These are phyloP conservation scores for Apis cerana DNA, from an alignment of 1,140 invertebrate species.

Conservation along the genomic window DNA sequence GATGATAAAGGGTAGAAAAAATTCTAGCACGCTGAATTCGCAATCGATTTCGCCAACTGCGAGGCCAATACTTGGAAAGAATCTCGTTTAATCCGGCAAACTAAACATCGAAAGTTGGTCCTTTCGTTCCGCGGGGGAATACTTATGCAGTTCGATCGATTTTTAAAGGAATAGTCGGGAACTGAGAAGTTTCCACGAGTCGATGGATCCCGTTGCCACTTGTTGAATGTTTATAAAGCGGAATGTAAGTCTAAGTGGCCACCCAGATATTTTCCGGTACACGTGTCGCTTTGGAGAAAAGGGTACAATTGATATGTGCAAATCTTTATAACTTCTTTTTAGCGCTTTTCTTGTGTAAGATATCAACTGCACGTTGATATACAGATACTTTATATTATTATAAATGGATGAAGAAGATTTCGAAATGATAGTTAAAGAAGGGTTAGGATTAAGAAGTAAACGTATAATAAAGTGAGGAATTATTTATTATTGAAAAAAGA, in stretches of 20 bases:
- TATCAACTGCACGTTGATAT: not conserved
- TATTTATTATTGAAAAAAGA: too few relatives aligned
- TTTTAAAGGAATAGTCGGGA: conserved; percentile 53
- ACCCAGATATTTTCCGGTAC: not conserved
- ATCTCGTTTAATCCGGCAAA: conserved; percentile 32
- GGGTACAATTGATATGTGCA: not conserved
- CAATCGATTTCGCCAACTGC: not conserved
- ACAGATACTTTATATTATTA: not conserved
- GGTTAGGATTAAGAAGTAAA: not conserved
- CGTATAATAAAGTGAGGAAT: too few relatives aligned
- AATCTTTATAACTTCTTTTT: not conserved
- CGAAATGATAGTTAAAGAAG: not conserved
- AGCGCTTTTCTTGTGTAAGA: not conserved
- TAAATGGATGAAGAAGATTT: not conserved
- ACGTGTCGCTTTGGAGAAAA: not conserved
- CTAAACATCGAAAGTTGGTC: conserved; percentile 36
- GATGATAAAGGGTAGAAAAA: not conserved
- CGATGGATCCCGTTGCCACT: conserved; percentile 56
- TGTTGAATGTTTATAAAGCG: conserved; percentile 67
- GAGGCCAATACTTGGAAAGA: not conserved
- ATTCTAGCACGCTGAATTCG: conserved; percentile 9
- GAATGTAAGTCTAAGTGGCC: conserved; percentile 33
- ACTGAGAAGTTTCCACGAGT: conserved; percentile 52
- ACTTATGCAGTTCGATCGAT: conserved; percentile 54
- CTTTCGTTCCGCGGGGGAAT: not conserved